Evolutionary conservation across 2,113 vertebrate species (phyloP), one percentile per base, ranked within the genome.

Genomic region (Corythoichthys intestinalis): DNA sequence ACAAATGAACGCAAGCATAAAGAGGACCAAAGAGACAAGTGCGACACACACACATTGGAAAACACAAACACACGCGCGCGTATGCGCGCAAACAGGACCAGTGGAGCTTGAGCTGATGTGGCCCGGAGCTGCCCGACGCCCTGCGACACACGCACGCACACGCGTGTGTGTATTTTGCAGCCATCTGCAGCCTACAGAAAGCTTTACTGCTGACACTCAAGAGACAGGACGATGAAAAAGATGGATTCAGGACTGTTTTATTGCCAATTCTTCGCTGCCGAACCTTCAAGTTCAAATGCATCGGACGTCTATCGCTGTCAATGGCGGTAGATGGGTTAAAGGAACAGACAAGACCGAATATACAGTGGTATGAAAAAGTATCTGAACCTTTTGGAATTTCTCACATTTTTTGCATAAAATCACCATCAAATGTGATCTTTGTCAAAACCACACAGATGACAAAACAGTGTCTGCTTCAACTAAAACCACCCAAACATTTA

Each of bases 51-150:
- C 83, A 85, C 82, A 87, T 78, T 82, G 74, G 76, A 71, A 86
- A 83, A 85, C 73, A 86, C 83, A 84, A 82, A 84, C 78, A 84
- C 80, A 84, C 76, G 70, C 80, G 83, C 82, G 81, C 74, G 72
- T 73, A 83, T 17, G 20, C 73, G 81, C 85, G 84, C 82, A 89
- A 86, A 87, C 88, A 82, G 75, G 72, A 46, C 70, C 83, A 85
- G 82, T 88, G 87, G 82, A 87, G 85, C 89, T 84, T 89, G 86
- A 81, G 76, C 71, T 89, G 80, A 91, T 89, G 86, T 86, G 84
- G 81, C 87, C 85, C 57, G 57, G 73, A 88, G 85, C 86, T 72
- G 82, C 79, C 74, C 75, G 72, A 82, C 77, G 78, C 82, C 86
- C 83, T 73, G 76, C 54, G 57, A 61, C 65, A 58, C 71, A 39